Evolutionary conservation across 2,888 invertebrate species (phyloP).

Genomic region (Podabrus alpinus): DNA sequence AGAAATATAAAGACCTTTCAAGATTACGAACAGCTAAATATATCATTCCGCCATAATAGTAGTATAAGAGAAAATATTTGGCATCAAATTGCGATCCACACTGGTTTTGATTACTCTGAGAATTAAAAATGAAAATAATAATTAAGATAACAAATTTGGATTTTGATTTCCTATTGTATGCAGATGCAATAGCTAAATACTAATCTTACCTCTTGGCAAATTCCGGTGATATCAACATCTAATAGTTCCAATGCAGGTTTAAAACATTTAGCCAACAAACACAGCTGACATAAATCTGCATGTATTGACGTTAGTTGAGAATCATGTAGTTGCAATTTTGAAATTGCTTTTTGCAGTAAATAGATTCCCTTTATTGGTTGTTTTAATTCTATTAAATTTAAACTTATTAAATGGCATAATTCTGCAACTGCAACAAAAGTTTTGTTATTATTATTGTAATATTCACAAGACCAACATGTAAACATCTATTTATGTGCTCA

Average conservation of each 20-base stretch:
- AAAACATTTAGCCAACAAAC: conserved; percentile 87
- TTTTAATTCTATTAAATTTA: conserved; percentile 75
- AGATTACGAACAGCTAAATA: conserved; percentile 92
- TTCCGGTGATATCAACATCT: conserved; percentile 89
- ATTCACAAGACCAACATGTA: too few relatives aligned
- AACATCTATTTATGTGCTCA: too few relatives aligned
- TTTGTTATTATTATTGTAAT: background rate
- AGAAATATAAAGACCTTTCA: conserved; percentile 91
- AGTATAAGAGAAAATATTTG: conserved; percentile 90
- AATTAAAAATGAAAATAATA: conserved; percentile 17
- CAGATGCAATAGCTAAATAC: background rate
- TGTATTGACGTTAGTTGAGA: conserved; percentile 93
- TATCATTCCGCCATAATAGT: conserved; percentile 98
- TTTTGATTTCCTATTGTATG: background rate
- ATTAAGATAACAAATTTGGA: background rate
- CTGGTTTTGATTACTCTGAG: conserved; percentile 45
- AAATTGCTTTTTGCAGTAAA: conserved; percentile 80
- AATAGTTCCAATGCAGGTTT: conserved; percentile 88
- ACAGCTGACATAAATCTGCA: conserved; percentile 90
- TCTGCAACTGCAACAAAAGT: conserved; percentile 75
- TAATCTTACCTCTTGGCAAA: conserved; percentile 77
- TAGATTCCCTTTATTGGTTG: conserved; percentile 84
- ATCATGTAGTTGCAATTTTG: conserved; percentile 84
- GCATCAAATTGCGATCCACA: conserved; percentile 78
- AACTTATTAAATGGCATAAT: conserved; percentile 82